Evolutionary conservation across 2,888 invertebrate species (phyloP), one percentile per base, ranked within the genome.

Genomic region (Rhagophthalmus giganteus): DNA sequence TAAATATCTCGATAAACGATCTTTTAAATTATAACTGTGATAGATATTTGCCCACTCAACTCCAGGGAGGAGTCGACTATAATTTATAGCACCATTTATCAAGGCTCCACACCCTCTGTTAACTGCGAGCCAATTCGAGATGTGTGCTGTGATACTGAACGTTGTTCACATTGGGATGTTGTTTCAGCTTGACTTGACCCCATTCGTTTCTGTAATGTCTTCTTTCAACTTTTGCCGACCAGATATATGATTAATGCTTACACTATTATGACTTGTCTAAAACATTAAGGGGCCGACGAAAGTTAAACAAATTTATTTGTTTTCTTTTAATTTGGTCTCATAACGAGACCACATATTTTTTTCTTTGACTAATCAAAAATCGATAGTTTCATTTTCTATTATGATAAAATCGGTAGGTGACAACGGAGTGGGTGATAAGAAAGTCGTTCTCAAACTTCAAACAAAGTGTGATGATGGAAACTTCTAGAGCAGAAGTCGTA

Each of bases 61-160:
- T 74, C 70, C 70, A 68, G 71, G 73, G 74, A 73, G 73, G 74
- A 73, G 74, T 68, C 69, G 68, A 60, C 62, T 61, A 67, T 74
- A 74, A 76, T 76, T 76, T 76, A 76, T 74, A 69, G 66, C 63
- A 63, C 72, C 75, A 76, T 76, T 76, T 75, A 76, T 76, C 76
- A 76, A 73, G 67, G 73, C 68, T 74, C 74, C 75, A 75, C 75
- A 74, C 75, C 75, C 75, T 75, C 74, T 73, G 74, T 71, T 74
- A 73, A 74, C 74, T 74, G 74, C 74, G 74, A 77, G 76, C 78
- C 78, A 77, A 78, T 78, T 78, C 75, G 75, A 79, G 79, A 79
- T 79, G 78, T 78, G 77, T 78, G 78, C 76, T 69, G 68, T 69
- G 72, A 72, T 72, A 73, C 66, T 55, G 54, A 50, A 55, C 55